phyloP scores from a whole-genome alignment of 2,888 invertebrate genomes.

The Dicycla oo region DNA sequence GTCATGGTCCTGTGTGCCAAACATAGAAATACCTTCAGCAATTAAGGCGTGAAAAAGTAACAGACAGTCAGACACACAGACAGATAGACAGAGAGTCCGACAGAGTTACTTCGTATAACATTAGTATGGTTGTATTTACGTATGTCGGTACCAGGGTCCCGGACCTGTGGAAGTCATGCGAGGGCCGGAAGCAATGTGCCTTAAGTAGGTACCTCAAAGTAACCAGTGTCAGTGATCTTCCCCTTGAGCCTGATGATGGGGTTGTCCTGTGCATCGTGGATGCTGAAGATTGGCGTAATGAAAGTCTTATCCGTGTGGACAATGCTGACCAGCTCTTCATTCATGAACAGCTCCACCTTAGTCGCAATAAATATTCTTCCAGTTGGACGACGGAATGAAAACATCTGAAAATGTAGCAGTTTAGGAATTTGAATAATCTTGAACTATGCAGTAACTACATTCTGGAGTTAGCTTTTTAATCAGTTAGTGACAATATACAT shows the following conservation, averaged over 20 bases:
- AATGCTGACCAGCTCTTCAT: constrained; percentile 68
- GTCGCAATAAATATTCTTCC: constrained; percentile 65
- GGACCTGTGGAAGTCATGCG: not conserved
- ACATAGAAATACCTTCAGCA: not conserved
- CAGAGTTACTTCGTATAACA: no score
- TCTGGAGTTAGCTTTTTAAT: not conserved
- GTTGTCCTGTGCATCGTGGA: constrained; percentile 71
- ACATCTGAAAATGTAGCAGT: constrained; percentile 68
- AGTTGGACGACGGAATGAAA: constrained; percentile 72
- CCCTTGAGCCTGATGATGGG: constrained; percentile 74
- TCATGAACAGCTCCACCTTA: constrained; percentile 75
- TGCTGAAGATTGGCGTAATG: constrained; percentile 72
- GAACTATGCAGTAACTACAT: not conserved
- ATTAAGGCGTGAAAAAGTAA: no score
- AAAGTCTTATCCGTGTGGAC: constrained; percentile 74
- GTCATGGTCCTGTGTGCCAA: not conserved
- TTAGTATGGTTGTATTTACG: not conserved
- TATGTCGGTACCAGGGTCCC: not conserved
- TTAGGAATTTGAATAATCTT: not conserved
- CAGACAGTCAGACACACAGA: not conserved
- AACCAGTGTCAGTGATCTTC: not conserved
- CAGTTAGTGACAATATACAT: no score
- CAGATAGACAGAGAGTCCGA: no score
- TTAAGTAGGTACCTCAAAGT: constrained; percentile 21
- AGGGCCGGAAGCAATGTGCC: not conserved